These are phyloP conservation scores for Conus betulinus DNA, from an alignment of 1,140 invertebrate genomes.

Conservation along the genomic window DNA sequence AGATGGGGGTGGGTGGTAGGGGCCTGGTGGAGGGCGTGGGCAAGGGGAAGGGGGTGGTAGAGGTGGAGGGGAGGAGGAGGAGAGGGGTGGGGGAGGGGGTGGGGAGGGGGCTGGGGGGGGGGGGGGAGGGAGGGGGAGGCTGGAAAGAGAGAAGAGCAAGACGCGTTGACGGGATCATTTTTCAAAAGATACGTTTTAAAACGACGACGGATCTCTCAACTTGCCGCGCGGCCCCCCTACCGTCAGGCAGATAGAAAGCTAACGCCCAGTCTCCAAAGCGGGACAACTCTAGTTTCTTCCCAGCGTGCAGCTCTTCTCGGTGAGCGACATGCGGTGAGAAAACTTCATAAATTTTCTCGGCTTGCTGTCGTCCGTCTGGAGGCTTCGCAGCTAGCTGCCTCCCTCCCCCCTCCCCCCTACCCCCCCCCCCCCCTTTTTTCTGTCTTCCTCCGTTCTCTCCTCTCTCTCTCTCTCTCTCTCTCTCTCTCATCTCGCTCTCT, in stretches of 20 bases:
- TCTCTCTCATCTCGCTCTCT: not conserved
- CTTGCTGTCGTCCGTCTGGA: not conserved
- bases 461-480: not conserved
- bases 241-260: slow-evolving; percentile 8
- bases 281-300: slow-evolving; percentile 38
- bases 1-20: no score
- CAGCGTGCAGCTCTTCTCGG: slow-evolving; percentile 29
- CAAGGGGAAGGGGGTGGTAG: not conserved
- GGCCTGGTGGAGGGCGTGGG: no score
- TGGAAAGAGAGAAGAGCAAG: not conserved
- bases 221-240: slow-evolving; percentile 22
- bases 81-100: not conserved
- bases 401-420: not conserved
- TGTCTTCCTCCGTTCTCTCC: not conserved
- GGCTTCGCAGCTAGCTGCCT: not conserved
- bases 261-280: slow-evolving; percentile 37
- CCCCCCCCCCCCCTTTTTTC: not conserved
- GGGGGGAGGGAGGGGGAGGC: not conserved
- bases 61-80: not conserved
- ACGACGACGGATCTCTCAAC: slow-evolving; percentile 27
- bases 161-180: slow-evolving; percentile 30
- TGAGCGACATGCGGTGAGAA: slow-evolving; percentile 26
- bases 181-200: slow-evolving; percentile 37
- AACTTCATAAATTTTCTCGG: slow-evolving; percentile 35
- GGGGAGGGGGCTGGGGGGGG: no score